Evolutionary conservation across 2,797 vertebrate genomes (phyloP).

Genomic region (Microhierax caerulescens): DNA sequence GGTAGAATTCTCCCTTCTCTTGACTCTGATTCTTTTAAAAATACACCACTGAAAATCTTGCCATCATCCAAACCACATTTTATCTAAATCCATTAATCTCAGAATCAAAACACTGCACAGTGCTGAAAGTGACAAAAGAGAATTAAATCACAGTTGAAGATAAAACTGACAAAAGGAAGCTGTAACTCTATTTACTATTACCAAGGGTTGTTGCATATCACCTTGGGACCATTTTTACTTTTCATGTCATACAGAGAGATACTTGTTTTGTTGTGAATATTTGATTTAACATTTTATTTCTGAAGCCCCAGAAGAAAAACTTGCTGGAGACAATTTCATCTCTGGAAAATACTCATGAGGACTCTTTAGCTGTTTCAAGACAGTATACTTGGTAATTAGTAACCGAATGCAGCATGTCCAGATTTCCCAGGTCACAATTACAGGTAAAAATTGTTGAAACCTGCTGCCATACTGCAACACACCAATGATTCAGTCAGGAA

Average conservation of each 20-base stretch:
- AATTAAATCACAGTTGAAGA: neutral
- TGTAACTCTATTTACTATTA: neutral
- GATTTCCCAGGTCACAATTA: neutral
- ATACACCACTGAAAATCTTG: neutral
- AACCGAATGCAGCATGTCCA: neutral
- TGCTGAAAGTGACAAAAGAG: neutral
- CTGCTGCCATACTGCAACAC: neutral
- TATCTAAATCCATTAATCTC: neutral
- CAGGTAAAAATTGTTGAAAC: neutral
- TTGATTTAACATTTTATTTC: neutral
- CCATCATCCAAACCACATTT: neutral
- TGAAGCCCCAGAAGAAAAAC: neutral
- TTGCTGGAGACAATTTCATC: neutral
- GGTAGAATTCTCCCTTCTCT: neutral
- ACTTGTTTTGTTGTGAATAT: neutral
- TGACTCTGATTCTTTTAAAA: neutral
- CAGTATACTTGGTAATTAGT: neutral
- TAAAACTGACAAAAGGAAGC: neutral
- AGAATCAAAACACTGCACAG: neutral
- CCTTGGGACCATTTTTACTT: neutral
- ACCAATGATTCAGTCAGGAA: neutral
- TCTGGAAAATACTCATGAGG: neutral
- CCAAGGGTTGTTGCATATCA: neutral
- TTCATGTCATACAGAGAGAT: neutral
- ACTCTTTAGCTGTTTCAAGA: neutral